Evolutionary conservation across 2,797 vertebrate genomes (phyloP).

Genomic region (Emys orbicularis): DNA sequence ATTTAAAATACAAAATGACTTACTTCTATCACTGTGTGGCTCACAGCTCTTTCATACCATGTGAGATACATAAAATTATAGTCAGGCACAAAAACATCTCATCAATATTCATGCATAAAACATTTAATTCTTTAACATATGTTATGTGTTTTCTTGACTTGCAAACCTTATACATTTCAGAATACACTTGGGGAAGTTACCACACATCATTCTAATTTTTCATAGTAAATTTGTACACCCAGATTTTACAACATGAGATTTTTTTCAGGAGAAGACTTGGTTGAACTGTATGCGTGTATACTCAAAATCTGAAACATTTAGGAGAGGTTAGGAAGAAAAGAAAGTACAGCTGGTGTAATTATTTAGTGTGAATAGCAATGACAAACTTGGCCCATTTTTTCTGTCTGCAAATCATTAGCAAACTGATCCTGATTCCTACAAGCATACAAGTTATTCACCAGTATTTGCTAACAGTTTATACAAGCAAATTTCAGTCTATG

Average conservation of each 20-base stretch:
- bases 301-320: constrained; percentile 21
- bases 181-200: constrained; percentile 64
- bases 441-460: constrained; percentile 6
- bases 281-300: constrained; percentile 22
- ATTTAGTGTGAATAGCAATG: not conserved
- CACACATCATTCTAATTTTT: constrained; percentile 39
- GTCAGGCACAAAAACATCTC: constrained; percentile 52
- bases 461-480: not conserved
- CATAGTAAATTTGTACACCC: constrained; percentile 51
- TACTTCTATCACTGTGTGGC: constrained; percentile 18
- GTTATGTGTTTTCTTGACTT: constrained; percentile 74
- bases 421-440: not conserved
- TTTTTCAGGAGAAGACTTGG: constrained; percentile 40
- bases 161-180: constrained; percentile 65
- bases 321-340: constrained; percentile 7
- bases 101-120: constrained; percentile 61
- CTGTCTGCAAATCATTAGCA: not conserved
- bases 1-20: constrained; percentile 49
- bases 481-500: not conserved
- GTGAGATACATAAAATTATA: constrained; percentile 63
- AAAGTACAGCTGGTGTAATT: not conserved
- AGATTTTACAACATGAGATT: constrained; percentile 49
- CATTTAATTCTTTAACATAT: constrained; percentile 53
- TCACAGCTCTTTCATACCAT: constrained; percentile 45
- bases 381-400: not conserved